phyloP scores from a whole-genome alignment of 2,797 vertebrate species.

The Mus caroli region DNA sequence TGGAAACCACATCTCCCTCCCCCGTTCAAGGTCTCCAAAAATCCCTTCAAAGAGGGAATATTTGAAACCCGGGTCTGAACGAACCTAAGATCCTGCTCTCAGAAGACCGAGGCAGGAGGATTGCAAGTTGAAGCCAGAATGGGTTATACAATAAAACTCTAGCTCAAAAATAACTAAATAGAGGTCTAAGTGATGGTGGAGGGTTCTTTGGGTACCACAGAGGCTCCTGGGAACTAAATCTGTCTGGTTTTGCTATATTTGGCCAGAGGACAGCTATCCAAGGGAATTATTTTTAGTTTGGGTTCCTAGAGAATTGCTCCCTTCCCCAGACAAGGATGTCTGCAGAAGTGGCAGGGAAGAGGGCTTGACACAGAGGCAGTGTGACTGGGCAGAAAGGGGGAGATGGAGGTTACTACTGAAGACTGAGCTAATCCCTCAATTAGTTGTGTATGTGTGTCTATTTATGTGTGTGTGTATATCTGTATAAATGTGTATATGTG shows the following conservation, averaged over 20 bases:
- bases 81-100: background rate
- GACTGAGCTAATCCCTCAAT: no score
- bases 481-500: background rate
- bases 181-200: background rate
- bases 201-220: background rate
- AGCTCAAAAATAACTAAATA: background rate
- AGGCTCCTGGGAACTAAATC: background rate
- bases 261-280: background rate
- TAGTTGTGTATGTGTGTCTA: background rate
- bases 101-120: background rate
- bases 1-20: conserved; percentile 63
- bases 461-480: no score
- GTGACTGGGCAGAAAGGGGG: background rate
- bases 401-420: background rate
- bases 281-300: background rate
- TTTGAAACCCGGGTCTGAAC: background rate
- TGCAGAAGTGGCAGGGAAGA: background rate
- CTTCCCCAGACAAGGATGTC: background rate
- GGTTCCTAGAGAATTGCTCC: background rate
- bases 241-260: background rate
- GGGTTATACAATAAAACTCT: background rate
- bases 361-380: background rate
- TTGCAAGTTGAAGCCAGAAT: background rate
- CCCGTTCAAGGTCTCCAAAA: conserved; percentile 64
- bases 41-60: background rate